Base-by-base conservation (phyloP, 2,888 invertebrate genomes). In the Temnothorax rugatulus region DNA sequence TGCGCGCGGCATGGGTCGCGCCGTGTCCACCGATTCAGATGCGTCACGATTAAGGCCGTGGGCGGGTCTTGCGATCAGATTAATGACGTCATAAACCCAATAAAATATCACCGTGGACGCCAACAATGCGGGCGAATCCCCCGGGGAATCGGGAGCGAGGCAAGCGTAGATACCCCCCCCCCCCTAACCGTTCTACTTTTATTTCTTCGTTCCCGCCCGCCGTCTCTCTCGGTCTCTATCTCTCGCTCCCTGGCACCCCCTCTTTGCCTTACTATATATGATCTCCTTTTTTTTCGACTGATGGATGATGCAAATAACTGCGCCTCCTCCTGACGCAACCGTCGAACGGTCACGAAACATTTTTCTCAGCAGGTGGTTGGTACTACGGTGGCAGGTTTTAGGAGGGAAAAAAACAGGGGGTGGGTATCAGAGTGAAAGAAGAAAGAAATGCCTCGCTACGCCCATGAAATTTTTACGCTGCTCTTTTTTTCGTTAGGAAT, bases 11-110 rank as follows among this genome's bases (percentile, higher is more conserved):
- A 83, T 66, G 66, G 84, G 84, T 75, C 84, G 74, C 79, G 76
- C 74, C 82, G 59, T 76, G 88, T 89, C 85, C 89, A 77, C 63
- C 75, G 86, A 61, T 85, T 84, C 83, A 87, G 91, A 92, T 89
- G 91, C 90, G 91, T 93, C 91, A 92, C 93, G 93, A 94, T 93
- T 93, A 92, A 93, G 92, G 89, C 89, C 87, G 92, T 93, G 92
- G 94, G 94, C 92, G 93, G 93, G 90, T 91, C 90, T 90, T 85
- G 91, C 90, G 94, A 94, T 93, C 94, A 94, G 94, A 94, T 94
- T 94, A 94, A 94, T 95, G 94, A 94, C 94, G 93, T 93, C 94
- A 94, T 94, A 94, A 94, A 94, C 92, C 93, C 92, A 94, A 95
- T 94, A 95, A 95, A 94, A 95, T 94, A 95, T 94, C 93, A 93